These are phyloP conservation scores for Eumeta japonica DNA, from an alignment of 1,140 invertebrate genomes.

Conservation along the genomic window DNA sequence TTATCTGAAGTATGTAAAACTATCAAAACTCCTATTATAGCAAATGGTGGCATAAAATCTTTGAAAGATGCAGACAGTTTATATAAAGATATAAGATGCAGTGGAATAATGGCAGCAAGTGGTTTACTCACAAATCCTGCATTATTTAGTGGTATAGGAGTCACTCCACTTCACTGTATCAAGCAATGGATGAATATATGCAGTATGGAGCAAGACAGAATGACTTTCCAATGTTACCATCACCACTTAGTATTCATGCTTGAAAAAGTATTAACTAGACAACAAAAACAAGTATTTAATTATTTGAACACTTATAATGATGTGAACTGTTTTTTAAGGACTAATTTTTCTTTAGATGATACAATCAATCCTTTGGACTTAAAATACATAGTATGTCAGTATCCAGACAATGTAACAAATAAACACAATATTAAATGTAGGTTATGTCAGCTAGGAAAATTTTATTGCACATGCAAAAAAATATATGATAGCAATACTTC, in stretches of 20 bases:
- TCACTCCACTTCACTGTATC: constrained; percentile 76
- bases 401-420: constrained; percentile 30
- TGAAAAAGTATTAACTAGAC: constrained; percentile 72
- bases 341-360: constrained; percentile 54
- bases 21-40: constrained; percentile 79
- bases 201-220: constrained; percentile 44
- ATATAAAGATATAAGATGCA: constrained; percentile 67
- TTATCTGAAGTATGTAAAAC: constrained; percentile 73
- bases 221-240: constrained; percentile 81
- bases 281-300: constrained; percentile 76
- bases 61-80: constrained; percentile 70
- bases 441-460: constrained; percentile 32
- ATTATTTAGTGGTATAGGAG: constrained; percentile 70
- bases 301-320: constrained; percentile 66
- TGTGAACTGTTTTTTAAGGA: constrained; percentile 71
- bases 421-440: constrained; percentile 43
- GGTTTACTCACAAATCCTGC: constrained; percentile 89
- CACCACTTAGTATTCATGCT: constrained; percentile 94
- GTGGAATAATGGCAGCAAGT: constrained; percentile 87
- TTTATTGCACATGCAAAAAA: constrained; percentile 32
- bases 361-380: constrained; percentile 33
- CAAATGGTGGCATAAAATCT: constrained; percentile 85
- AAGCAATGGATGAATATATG: constrained; percentile 84
- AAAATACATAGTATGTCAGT: constrained; percentile 29
- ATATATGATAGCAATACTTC: constrained; percentile 31